phyloP scores from a whole-genome alignment of 2,888 invertebrate genomes.

The Tiphia femorata region DNA sequence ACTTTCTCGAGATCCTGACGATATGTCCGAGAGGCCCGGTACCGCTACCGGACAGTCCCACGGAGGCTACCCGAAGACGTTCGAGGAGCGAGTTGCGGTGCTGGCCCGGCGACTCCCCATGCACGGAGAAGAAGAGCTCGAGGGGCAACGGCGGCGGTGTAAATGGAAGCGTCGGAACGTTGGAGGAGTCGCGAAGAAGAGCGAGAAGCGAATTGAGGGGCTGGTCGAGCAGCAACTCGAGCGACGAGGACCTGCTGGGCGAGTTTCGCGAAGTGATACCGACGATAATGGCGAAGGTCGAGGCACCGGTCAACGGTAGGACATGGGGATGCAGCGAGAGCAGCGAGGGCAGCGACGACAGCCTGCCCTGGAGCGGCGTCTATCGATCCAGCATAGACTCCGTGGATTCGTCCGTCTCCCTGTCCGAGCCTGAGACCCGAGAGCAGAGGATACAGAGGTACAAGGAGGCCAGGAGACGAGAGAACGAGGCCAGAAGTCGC shows the following conservation, averaged over 20 bases:
- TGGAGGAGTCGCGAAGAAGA: constrained; percentile 58
- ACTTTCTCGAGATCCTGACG: constrained; percentile 79
- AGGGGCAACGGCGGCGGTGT: no score
- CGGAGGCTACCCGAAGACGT: constrained; percentile 58
- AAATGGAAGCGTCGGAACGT: constrained; percentile 34
- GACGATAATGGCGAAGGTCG: constrained; percentile 46
- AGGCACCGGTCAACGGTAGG: constrained; percentile 45
- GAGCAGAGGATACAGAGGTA: constrained; percentile 64
- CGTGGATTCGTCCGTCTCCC: constrained; percentile 51
- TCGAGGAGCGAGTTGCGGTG: constrained; percentile 64
- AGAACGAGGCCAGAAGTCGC: constrained; percentile 62
- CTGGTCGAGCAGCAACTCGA: constrained; percentile 65
- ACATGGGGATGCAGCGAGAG: constrained; percentile 66
- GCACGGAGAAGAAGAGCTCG: constrained; percentile 35
- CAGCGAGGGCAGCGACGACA: constrained; percentile 66
- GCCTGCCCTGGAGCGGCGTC: constrained; percentile 57
- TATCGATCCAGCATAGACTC: constrained; percentile 57
- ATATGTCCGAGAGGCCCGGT: constrained; percentile 72
- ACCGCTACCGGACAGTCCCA: constrained; percentile 71
- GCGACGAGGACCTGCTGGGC: constrained; percentile 61
- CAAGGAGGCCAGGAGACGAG: constrained; percentile 62
- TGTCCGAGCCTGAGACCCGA: constrained; percentile 55
- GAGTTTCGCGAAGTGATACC: constrained; percentile 52
- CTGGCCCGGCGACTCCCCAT: constrained; percentile 57
- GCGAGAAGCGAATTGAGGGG: constrained; percentile 63